phyloP scores from a whole-genome alignment of 2,888 invertebrate species.

The Pomacea canaliculata region DNA sequence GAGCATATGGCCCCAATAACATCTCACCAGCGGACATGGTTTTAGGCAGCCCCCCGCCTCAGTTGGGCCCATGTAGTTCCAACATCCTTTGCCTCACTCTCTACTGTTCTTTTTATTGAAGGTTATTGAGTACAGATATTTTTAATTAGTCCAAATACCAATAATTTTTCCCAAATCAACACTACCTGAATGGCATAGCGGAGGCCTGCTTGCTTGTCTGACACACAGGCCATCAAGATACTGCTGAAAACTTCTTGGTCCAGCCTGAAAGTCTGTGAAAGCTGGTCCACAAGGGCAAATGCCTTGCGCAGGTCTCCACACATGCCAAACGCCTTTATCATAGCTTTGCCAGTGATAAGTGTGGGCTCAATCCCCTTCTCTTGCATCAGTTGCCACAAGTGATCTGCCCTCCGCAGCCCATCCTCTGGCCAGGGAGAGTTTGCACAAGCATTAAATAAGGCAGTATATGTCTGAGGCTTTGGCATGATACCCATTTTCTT shows the following conservation, averaged over 20 bases:
- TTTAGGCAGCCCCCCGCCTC: too few relatives aligned
- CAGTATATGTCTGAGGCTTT: conserved; percentile 83
- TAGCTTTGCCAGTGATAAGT: conserved; percentile 84
- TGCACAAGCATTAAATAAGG: conserved; percentile 89
- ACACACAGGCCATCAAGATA: conserved; percentile 86
- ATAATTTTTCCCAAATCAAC: too few relatives aligned
- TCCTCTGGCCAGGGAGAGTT: conserved; percentile 79
- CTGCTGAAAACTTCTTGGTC: conserved; percentile 82
- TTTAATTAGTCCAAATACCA: too few relatives aligned
- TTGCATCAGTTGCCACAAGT: conserved; percentile 78
- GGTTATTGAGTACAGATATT: too few relatives aligned
- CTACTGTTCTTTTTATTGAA: too few relatives aligned
- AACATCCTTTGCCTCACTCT: too few relatives aligned
- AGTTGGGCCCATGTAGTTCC: too few relatives aligned
- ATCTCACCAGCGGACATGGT: too few relatives aligned
- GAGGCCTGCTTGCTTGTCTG: conserved; percentile 84
- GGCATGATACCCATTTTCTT: conserved; percentile 80
- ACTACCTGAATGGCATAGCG: conserved; percentile 80
- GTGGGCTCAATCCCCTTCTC: conserved; percentile 79
- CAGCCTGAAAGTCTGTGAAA: conserved; percentile 71
- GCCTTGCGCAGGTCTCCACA: conserved; percentile 84
- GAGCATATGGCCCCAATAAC: too few relatives aligned
- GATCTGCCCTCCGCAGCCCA: conserved; percentile 79
- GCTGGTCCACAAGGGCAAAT: conserved; percentile 87
- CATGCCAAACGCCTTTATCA: conserved; percentile 92